Base-by-base conservation (phyloP, 2,113 vertebrate genomes). In the Murina feae region DNA sequence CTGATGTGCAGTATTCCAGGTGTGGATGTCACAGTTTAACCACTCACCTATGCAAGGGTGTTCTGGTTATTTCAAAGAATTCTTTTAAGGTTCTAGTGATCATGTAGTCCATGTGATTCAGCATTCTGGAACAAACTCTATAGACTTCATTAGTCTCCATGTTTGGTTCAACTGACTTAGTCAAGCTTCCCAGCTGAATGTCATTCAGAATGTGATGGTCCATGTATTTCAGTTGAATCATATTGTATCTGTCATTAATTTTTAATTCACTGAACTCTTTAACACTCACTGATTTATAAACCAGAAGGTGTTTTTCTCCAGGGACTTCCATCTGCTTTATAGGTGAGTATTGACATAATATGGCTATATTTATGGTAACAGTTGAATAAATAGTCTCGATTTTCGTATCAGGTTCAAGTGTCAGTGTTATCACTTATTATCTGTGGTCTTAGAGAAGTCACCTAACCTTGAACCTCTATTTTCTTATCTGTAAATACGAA, bases 281-380 rank as follows among this genome's bases (percentile, higher is more conserved):
- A 71, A 83, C 93, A 93, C 37, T 51, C 74, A 80, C n/a, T 89
- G 44, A 90, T 79, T 55, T 65, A 60, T 60, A 89, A 94, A 66
- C 66, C 71, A 71, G 66, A 95, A 55, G 21, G 28, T 23, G 42
- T 21, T 68, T 53, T 81, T 60, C 86, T 95, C 35, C 35, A 44
- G 44, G 9, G 35, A 18, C 55, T 91, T 92, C n/a, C 47, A 51
- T 35, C 82, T 78, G 53, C 68, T 93, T 92, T 92, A 6, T 60
- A 79, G 66, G 28, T 91, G 37, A 92, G 66, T 44, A 5, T 11
- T 44, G 78, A 68, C 11, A 86, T 49, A 60, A 16, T 47, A 28
- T 30, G 23, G 17, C 21, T 89, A 9, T 44, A 53, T 47, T 79
- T 86, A 68, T 49, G 3, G 16, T 32, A 13, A 69, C 47, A 14